These are phyloP conservation scores for Datnioides undecimradiatus DNA, from an alignment of 2,113 vertebrate species.

Conservation along the genomic window DNA sequence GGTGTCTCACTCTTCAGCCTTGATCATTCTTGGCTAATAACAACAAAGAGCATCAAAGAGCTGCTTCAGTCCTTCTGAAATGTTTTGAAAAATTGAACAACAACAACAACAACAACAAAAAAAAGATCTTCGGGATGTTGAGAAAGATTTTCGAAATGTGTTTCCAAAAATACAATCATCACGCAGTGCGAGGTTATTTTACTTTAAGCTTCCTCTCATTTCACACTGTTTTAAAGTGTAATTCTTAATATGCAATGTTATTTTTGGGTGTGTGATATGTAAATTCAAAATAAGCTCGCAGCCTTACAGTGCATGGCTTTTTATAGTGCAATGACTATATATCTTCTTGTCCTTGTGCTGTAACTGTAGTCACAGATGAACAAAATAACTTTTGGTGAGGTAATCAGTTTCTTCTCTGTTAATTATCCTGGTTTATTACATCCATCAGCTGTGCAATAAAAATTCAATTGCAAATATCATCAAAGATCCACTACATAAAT, in stretches of 20 bases:
- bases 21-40: background rate
- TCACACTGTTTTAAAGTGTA: background rate
- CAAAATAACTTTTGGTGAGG: conserved; percentile 53
- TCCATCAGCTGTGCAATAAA: conserved; percentile 72
- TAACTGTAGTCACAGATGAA: conserved; percentile 47
- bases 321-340: conserved; percentile 13
- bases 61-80: background rate
- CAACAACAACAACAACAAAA: too few relatives aligned
- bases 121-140: background rate
- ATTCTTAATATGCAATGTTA: background rate
- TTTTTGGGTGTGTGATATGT: background rate
- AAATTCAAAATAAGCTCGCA: background rate
- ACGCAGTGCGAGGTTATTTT: too few relatives aligned
- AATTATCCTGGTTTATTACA: conserved; percentile 71
- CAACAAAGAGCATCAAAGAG: background rate
- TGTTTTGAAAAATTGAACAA: background rate
- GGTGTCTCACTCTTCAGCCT: background rate
- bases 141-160: background rate
- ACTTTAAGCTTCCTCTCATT: too few relatives aligned
- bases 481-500: conserved; percentile 74
- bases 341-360: conserved; percentile 42
- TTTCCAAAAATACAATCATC: background rate
- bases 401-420: conserved; percentile 65
- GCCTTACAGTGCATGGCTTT: background rate
- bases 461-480: conserved; percentile 71